phyloP scores from a whole-genome alignment of 2,797 vertebrate species.

The Glossophaga mutica region DNA sequence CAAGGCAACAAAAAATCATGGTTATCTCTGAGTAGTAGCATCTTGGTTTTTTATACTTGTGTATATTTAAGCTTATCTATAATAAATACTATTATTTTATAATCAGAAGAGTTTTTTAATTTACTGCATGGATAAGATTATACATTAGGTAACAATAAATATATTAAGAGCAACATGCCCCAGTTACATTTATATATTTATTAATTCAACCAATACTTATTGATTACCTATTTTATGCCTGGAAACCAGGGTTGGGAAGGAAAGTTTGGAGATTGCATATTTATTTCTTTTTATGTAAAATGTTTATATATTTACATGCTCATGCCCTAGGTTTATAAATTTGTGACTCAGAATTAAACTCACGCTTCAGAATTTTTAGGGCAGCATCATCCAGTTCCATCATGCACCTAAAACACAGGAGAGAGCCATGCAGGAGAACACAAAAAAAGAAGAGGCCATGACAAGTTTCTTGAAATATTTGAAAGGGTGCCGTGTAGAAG shows the following conservation, averaged over 20 bases:
- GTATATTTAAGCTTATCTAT: not conserved
- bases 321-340: not conserved
- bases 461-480: not conserved
- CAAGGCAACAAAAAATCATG: not conserved
- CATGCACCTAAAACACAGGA: not conserved
- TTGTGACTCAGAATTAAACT: not conserved
- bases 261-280: not conserved
- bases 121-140: not conserved
- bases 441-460: not conserved
- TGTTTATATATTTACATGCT: not conserved
- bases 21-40: not conserved
- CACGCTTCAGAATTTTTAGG: not conserved
- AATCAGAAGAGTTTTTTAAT: constrained; percentile 8
- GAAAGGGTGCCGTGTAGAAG: not conserved
- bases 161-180: not conserved
- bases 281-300: not conserved
- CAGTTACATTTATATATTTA: not conserved
- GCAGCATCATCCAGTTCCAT: not conserved
- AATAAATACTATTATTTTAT: not conserved
- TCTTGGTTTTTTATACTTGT: not conserved
- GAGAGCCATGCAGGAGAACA: not conserved
- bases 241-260: not conserved
- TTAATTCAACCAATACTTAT: not conserved
- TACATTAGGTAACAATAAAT: not conserved
- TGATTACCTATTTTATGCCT: not conserved